These are phyloP conservation scores for Antennarius striatus DNA, from an alignment of 2,113 vertebrate species.

Conservation along the genomic window DNA sequence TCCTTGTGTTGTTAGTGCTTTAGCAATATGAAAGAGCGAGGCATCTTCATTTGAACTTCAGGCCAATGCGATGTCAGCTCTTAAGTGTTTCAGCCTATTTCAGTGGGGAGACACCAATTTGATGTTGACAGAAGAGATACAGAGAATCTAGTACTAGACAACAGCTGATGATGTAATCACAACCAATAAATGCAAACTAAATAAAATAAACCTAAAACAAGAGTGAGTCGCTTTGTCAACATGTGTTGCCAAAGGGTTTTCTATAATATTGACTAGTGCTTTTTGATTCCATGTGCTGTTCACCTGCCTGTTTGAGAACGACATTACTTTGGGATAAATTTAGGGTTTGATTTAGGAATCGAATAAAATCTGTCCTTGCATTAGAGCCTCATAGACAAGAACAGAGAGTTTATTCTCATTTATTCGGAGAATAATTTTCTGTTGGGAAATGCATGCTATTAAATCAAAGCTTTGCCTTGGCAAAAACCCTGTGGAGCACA, in stretches of 20 bases:
- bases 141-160: not conserved
- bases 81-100: not conserved
- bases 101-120: not conserved
- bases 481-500: not conserved
- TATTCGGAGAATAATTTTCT: too few relatives aligned
- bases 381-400: too few relatives aligned
- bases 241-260: too few relatives aligned
- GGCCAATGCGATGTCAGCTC: too few relatives aligned
- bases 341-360: not conserved
- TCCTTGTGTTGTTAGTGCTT: not conserved
- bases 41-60: not conserved
- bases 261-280: too few relatives aligned
- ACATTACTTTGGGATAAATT: not conserved
- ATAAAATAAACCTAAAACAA: not conserved
- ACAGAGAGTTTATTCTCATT: too few relatives aligned
- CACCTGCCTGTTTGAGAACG: too few relatives aligned
- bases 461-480: not conserved
- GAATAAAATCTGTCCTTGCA: not conserved
- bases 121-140: conserved; percentile 10
- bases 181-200: not conserved
- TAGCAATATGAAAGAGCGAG: not conserved
- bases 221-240: not conserved
- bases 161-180: not conserved
- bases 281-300: too few relatives aligned
- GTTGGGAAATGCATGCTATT: not conserved